These are phyloP conservation scores for Eutrigla gurnardus DNA, from an alignment of 2,797 vertebrate species.

Conservation along the genomic window DNA sequence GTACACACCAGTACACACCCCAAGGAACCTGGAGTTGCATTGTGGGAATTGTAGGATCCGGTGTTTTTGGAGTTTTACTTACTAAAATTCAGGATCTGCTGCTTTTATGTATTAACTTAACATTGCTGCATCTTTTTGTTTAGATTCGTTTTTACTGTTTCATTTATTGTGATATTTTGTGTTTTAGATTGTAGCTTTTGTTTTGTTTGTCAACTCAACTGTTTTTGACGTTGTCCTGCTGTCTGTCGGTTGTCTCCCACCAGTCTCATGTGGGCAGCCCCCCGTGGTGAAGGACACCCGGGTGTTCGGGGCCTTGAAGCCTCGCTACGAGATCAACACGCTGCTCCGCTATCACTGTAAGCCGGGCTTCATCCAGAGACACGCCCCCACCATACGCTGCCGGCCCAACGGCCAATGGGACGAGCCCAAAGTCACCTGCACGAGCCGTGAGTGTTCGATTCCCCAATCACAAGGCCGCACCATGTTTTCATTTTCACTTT, in stretches of 20 bases:
- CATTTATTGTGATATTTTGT: no score
- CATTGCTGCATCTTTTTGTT: no score
- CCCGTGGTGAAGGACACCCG: slow-evolving; percentile 91
- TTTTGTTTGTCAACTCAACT: no score
- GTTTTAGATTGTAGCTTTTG: no score
- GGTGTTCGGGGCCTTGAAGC: slow-evolving; percentile 90
- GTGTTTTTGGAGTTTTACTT: no score
- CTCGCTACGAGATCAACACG: slow-evolving; percentile 93
- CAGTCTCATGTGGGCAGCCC: slow-evolving; percentile 84
- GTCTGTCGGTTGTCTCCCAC: rapidly evolving
- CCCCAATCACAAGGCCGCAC: not conserved
- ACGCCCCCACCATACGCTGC: slow-evolving; percentile 92
- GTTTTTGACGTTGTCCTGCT: no score
- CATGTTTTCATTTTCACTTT: not conserved
- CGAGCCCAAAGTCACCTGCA: slow-evolving; percentile 91
- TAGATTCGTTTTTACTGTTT: no score
- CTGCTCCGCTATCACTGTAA: slow-evolving; percentile 95
- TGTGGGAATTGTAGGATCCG: no score
- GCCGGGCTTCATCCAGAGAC: slow-evolving; percentile 93
- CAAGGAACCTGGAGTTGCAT: no score
- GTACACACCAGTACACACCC: not conserved
- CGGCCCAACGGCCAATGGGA: slow-evolving; percentile 93
- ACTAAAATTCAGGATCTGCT: no score
- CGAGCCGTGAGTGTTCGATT: slow-evolving; percentile 86
- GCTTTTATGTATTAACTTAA: no score